Percentiles rank a stretch among this genome's conserved stretches.
These are phyloP conservation scores for Meandrusa payeni DNA, from an alignment of 2,888 invertebrate species.

Conservation along the genomic window DNA sequence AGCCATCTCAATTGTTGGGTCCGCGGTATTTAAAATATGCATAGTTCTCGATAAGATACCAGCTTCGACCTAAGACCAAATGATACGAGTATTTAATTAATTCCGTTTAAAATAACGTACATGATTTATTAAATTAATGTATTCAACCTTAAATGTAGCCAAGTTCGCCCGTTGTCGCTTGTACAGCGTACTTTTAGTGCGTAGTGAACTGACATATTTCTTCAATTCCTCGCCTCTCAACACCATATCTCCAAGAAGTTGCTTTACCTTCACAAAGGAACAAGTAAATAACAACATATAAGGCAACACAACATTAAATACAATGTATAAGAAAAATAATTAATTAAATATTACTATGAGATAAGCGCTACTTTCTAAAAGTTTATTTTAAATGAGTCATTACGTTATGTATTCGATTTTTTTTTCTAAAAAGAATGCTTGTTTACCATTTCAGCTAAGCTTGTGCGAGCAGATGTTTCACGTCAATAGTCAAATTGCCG, in stretches of 20 bases:
- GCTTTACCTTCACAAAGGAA: slow-evolving; percentile 50
- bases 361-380: too few relatives aligned
- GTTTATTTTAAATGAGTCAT: too few relatives aligned
- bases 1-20: slow-evolving; percentile 75
- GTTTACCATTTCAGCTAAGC: too few relatives aligned
- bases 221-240: slow-evolving; percentile 92
- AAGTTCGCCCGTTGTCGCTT: slow-evolving; percentile 90
- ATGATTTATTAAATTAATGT: neutral
- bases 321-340: too few relatives aligned
- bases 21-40: slow-evolving; percentile 84
- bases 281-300: slow-evolving; percentile 29
- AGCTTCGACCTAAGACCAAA: slow-evolving; percentile 84
- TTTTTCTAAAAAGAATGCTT: too few relatives aligned
- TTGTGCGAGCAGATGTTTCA: too few relatives aligned
- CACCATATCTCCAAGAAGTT: slow-evolving; percentile 83
- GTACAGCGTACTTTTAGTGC: slow-evolving; percentile 90
- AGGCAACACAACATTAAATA: too few relatives aligned
- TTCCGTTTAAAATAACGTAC: too few relatives aligned
- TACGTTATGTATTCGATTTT: too few relatives aligned
- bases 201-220: slow-evolving; percentile 89
- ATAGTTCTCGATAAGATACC: slow-evolving; percentile 88
- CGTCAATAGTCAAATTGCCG: too few relatives aligned
- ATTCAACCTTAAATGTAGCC: slow-evolving; percentile 82
- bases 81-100: too few relatives aligned
- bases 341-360: too few relatives aligned